phyloP scores from a whole-genome alignment of 2,888 invertebrate genomes.

The Escarpia spicata region DNA sequence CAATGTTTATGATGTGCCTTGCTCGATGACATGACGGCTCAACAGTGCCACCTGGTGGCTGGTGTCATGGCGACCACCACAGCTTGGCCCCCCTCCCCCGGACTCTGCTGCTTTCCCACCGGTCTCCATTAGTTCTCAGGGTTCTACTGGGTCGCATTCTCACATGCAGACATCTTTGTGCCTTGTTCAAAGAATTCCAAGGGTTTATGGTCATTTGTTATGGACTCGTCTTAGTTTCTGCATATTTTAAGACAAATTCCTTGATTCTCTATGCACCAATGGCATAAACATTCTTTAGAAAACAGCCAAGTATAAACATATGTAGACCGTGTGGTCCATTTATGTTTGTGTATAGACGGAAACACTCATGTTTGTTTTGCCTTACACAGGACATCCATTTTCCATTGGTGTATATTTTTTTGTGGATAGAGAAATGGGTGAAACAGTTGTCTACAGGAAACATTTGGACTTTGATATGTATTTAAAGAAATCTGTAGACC shows the following conservation, averaged over 20 bases:
- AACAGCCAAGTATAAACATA: not conserved
- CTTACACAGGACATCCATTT: not conserved
- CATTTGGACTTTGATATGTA: not conserved
- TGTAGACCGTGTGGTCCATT: not conserved
- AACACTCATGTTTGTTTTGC: not conserved
- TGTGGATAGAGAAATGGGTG: not conserved
- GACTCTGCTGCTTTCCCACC: not conserved
- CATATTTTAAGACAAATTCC: not conserved
- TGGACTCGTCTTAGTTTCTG: not conserved
- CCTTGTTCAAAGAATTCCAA: not conserved
- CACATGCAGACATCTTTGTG: slow-evolving; percentile 1
- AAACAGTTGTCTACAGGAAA: not conserved
- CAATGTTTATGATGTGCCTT: not conserved
- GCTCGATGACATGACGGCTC: not conserved
- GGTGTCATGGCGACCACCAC: not conserved
- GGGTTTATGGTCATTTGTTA: not conserved
- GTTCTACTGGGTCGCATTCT: not conserved
- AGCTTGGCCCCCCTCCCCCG: not conserved
- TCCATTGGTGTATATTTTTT: not conserved
- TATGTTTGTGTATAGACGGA: not conserved
- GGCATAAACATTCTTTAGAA: not conserved
- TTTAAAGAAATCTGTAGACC: not conserved
- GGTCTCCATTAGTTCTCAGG: not conserved
- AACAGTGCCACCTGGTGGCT: not conserved
- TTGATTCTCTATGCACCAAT: not conserved